Evolutionary conservation across 1,140 invertebrate genomes (phyloP), one percentile per base, ranked within the genome.

Genomic region (Aphelinus certus): DNA sequence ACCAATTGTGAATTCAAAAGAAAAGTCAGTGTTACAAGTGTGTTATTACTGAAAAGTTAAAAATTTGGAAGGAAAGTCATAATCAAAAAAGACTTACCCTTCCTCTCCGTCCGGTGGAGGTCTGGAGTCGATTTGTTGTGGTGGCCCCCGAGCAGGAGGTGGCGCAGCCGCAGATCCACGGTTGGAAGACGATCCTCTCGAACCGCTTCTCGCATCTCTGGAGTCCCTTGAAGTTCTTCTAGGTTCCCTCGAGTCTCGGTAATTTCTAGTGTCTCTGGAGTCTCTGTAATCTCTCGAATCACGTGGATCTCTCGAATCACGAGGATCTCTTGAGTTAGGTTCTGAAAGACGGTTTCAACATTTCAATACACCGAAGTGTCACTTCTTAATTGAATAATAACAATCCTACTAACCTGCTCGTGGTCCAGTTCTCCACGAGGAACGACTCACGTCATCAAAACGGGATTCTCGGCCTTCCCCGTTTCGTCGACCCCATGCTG

Each of bases 401-500:
- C 26, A 26, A 26, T 26, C 26, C 26, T 26, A 26, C 26, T 26
- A 26, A 26, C 26, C 26, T 26, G 26, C 26, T 26, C 26, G 26
- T 26, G 26, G 26, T 26, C 26, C 26, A 26, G 26, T 26, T 26
- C 26, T 26, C 26, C 26, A 26, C 26, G 26, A 26, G 26, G 26
- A 26, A 26, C 26, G 26, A 26, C 26, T 26, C 26, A 26, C 67
- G n/a, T 73, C 65, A 4, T 73, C 72, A 26, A 10, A 1, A n/a
- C 64, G 64, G 1, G 81, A 76, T 4, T 78, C 79, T 26, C 26
- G 26, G 26, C 26, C 26, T 79, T 85, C 85, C 43, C 85, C 86
- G 76, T 87, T 88, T 26, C 85, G 84, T 61, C 79, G 80, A 3
- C 73, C 78, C 84, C 84, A 86, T 60, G 67, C 75, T 58, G 82